Base-by-base conservation (phyloP, 2,113 vertebrate genomes). In the Eurypyga helias region DNA sequence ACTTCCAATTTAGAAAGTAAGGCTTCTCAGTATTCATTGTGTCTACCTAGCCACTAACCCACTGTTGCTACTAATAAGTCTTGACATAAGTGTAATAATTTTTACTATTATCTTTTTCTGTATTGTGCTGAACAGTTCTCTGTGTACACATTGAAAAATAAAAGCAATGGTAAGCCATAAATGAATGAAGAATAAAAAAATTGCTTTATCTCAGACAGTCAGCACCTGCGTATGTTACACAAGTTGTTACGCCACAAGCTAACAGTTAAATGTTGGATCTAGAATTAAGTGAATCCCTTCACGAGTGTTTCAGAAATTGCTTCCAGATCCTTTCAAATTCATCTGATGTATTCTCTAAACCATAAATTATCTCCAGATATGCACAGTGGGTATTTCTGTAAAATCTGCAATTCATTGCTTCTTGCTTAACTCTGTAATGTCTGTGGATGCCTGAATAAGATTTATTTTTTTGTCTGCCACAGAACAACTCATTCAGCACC, bases 1-100 rank as follows among this genome's bases (percentile, higher is more conserved):
- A 58, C 8, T 81, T 81, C 1, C 4, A 62, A 12, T 66, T 76
- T 72, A n/a, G 49, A 36, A 83, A 69, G 6, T 28, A 33, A 49
- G 1, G 1, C 48, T 79, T 79, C 11, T 90, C 21, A 28, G 15
- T 81, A 58, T 57, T 66, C 2, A n/a, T 92, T 96, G 91, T 78
- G 3, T 70, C n/a, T 78, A 75, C 19, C 25, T 55, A 60, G 9
- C 19, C 75, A 24, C 21, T 49, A 70, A 49, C 11, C 9, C 11
- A 36, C 23, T 64, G 31, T 11, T 17, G 28, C 17, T 36, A 62
- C 0, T 0, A 61, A 11, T 67, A 83, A 52, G 6, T 31, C 9
- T 51, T 33, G 25, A 6, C 1, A 15, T 6, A 80, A 54, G 4
- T 61, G 5, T 5, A 25, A 11, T 17, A 36, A 54, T 55, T 79